Evolutionary conservation across 2,888 invertebrate species (phyloP).

Genomic region (Dendrolimus pini): DNA sequence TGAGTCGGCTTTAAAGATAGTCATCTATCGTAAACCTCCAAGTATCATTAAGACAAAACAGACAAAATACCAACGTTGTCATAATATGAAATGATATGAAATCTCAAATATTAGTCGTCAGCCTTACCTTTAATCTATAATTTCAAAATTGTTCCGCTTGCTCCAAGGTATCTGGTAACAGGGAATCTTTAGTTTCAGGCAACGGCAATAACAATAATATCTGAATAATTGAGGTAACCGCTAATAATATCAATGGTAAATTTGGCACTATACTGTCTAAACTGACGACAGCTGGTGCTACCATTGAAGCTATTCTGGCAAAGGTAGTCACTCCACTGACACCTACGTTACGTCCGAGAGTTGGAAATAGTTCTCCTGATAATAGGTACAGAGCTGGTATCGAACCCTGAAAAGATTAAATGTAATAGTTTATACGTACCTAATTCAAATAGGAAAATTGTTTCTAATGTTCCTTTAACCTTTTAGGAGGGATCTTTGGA

Average conservation of each 20-base stretch:
- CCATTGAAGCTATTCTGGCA: slow-evolving; percentile 86
- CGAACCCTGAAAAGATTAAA: slow-evolving; percentile 56
- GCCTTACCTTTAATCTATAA: too few species aligned
- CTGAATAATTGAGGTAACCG: slow-evolving; percentile 41
- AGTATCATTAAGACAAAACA: too few species aligned
- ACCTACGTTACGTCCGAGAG: slow-evolving; percentile 84
- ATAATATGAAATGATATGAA: too few species aligned
- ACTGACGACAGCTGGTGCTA: slow-evolving; percentile 57
- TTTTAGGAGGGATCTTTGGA: too few species aligned
- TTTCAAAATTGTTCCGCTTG: slow-evolving; percentile 49
- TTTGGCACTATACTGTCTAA: slow-evolving; percentile 35
- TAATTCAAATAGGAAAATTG: too few species aligned
- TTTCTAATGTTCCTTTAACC: too few species aligned
- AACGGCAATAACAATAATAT: slow-evolving; percentile 48
- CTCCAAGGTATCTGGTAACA: slow-evolving; percentile 71
- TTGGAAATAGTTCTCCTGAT: slow-evolving; percentile 87
- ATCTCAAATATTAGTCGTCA: too few species aligned
- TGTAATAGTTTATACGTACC: not conserved
- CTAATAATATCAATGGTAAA: slow-evolving; percentile 47
- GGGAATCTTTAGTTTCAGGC: slow-evolving; percentile 61
- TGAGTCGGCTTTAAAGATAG: too few species aligned
- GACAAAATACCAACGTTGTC: too few species aligned
- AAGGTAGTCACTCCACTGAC: slow-evolving; percentile 85
- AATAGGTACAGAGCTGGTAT: slow-evolving; percentile 81
- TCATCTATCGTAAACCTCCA: too few species aligned